These are phyloP conservation scores for Sebastes fasciatus DNA, from an alignment of 2,113 vertebrate species.

Conservation along the genomic window DNA sequence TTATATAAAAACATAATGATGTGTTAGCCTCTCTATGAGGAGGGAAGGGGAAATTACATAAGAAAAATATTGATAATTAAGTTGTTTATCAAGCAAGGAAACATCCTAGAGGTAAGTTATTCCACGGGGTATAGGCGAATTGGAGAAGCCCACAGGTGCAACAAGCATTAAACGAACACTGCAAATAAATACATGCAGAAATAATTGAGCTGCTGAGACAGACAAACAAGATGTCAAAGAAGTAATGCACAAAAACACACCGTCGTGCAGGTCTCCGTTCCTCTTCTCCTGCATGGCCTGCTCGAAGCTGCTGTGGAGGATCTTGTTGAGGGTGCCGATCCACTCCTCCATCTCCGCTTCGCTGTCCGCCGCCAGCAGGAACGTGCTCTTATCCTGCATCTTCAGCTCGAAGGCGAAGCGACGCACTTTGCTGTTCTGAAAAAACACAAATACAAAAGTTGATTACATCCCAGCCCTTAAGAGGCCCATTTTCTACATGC, in stretches of 20 bases:
- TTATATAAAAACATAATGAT: conserved; percentile 32
- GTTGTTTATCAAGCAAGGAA: conserved; percentile 16
- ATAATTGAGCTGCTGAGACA: not conserved
- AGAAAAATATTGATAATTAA: not conserved
- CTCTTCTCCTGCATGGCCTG: conserved; percentile 96
- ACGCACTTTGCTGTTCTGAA: conserved; percentile 94
- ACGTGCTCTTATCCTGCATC: conserved; percentile 99
- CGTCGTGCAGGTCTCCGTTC: conserved; percentile 92
- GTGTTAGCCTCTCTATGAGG: not conserved
- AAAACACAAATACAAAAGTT: not conserved
- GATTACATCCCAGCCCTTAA: not conserved
- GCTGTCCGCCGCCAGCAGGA: conserved; percentile 94
- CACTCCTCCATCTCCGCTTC: conserved; percentile 98
- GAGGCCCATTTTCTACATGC: not conserved
- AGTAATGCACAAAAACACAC: conserved; percentile 75
- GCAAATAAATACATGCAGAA: not conserved
- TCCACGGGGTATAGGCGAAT: not conserved
- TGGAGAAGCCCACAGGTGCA: not conserved
- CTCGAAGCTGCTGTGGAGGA: conserved; percentile 96
- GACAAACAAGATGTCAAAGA: not conserved
- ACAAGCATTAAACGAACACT: not conserved
- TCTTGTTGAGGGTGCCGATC: conserved; percentile 94
- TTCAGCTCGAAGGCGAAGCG: conserved; percentile 98
- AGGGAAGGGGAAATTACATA: not conserved
- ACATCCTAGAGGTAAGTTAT: conserved; percentile 13